These are phyloP conservation scores for Mastomys natalensis DNA, from an alignment of 2,113 vertebrate genomes.

Conservation along the genomic window DNA sequence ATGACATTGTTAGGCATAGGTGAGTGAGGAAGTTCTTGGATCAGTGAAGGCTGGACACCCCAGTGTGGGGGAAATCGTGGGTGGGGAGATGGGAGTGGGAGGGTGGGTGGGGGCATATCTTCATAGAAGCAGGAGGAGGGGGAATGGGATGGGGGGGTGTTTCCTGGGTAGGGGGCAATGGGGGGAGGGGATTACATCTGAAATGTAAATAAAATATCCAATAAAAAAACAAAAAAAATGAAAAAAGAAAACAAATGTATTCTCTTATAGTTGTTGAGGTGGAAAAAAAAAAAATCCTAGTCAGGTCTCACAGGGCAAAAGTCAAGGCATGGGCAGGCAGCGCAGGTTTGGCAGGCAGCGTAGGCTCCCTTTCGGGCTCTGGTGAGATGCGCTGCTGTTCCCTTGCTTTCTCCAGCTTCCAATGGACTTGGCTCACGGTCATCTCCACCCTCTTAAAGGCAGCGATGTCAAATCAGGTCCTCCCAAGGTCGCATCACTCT, in stretches of 20 bases:
- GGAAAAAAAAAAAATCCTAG: neutral
- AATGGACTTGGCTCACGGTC: neutral
- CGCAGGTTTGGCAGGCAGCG: neutral
- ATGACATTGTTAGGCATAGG: no score
- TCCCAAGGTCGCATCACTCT: neutral
- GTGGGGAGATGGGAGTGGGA: no score
- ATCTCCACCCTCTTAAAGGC: neutral
- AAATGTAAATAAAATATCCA: no score
- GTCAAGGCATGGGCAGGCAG: neutral
- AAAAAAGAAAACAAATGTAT: neutral
- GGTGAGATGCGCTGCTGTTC: rapidly evolving
- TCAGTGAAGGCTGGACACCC: no score
- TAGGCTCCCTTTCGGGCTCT: neutral
- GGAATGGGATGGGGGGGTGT: no score
- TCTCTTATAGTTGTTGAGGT: neutral
- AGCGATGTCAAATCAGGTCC: neutral
- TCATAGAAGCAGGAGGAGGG: no score
- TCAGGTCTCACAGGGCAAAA: neutral
- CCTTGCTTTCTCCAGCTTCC: neutral
- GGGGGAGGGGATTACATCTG: no score
- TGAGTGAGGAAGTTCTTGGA: no score
- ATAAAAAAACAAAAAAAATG: no score
- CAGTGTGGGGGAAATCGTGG: no score
- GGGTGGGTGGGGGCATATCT: no score
- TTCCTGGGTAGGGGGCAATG: no score